Percentiles rank a stretch among this genome's conserved stretches.
Conservation (phyloP, 2,888 invertebrate species). For the Hetaerina titia region DNA sequence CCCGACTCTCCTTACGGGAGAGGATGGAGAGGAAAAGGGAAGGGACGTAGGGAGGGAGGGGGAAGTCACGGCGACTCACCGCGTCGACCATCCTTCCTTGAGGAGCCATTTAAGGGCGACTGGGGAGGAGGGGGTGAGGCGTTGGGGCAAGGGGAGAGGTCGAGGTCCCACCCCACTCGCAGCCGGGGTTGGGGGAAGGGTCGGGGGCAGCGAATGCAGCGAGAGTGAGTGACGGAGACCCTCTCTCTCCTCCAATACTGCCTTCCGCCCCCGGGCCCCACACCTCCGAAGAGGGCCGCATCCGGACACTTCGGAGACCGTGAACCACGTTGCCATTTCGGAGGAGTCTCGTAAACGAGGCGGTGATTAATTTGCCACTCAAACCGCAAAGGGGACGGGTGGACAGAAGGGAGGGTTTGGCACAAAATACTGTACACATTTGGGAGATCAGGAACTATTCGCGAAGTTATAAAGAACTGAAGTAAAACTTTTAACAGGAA, state of each 20-base stretch:
- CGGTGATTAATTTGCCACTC: too few relatives aligned
- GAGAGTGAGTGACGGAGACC: not conserved
- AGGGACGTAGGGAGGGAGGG: not conserved
- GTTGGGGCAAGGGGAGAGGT: not conserved
- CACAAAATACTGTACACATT: too few relatives aligned
- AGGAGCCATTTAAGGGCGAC: constrained; percentile 3
- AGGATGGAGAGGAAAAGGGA: not conserved
- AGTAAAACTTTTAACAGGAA: too few relatives aligned
- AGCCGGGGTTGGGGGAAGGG: not conserved
- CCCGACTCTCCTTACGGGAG: not conserved
- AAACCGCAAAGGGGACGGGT: not conserved
- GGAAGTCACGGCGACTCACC: not conserved
- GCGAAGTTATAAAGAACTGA: too few relatives aligned
- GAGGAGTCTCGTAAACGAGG: not conserved
- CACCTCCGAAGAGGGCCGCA: not conserved
- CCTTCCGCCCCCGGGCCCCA: not conserved
- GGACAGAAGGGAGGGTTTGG: not conserved
- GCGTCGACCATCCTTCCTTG: not conserved
- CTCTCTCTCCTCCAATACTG: not conserved
- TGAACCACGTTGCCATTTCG: not conserved
- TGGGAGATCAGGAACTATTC: not conserved
- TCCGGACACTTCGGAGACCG: not conserved
- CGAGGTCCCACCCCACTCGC: not conserved
- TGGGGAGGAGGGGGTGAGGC: not conserved
- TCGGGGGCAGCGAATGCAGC: not conserved